These are phyloP conservation scores for Onychostoma macrolepis DNA, from an alignment of 2,113 vertebrate genomes.

Conservation along the genomic window DNA sequence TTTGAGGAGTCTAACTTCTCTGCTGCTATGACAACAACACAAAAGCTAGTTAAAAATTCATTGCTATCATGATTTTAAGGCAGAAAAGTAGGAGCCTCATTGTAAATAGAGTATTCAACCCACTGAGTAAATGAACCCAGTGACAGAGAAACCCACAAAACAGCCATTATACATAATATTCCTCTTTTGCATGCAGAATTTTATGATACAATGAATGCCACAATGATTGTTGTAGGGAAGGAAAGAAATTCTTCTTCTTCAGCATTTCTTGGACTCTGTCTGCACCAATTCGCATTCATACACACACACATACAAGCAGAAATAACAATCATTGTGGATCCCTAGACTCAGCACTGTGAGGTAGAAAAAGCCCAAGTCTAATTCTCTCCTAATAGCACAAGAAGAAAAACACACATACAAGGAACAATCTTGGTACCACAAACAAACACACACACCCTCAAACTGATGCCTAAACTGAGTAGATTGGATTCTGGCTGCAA, in stretches of 20 bases:
- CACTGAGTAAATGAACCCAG: slow-evolving; percentile 13
- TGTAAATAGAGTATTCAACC: slow-evolving; percentile 16
- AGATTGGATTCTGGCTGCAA: slow-evolving; percentile 50
- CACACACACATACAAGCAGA: slow-evolving; percentile 50
- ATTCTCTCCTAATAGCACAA: slow-evolving; percentile 56
- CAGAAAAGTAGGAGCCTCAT: neutral
- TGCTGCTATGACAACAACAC: slow-evolving; percentile 39
- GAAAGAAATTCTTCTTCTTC: slow-evolving; percentile 59
- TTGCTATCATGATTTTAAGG: slow-evolving; percentile 13
- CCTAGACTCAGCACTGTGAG: slow-evolving; percentile 39
- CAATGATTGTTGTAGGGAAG: slow-evolving; percentile 61
- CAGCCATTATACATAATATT: slow-evolving; percentile 51
- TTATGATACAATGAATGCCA: slow-evolving; percentile 66
- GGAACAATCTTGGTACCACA: neutral
- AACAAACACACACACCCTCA: neutral
- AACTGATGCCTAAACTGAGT: slow-evolving; percentile 8
- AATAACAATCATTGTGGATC: slow-evolving; percentile 46
- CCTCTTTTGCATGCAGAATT: slow-evolving; percentile 47
- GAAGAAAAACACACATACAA: slow-evolving; percentile 44
- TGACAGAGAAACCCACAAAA: slow-evolving; percentile 50
- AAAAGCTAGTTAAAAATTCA: slow-evolving; percentile 18
- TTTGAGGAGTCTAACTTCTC: neutral
- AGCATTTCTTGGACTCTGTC: slow-evolving; percentile 63
- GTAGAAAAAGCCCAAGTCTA: slow-evolving; percentile 33
- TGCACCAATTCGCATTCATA: slow-evolving; percentile 57